phyloP scores from a whole-genome alignment of 2,797 vertebrate genomes.

The Micropoecilia bifurca region DNA sequence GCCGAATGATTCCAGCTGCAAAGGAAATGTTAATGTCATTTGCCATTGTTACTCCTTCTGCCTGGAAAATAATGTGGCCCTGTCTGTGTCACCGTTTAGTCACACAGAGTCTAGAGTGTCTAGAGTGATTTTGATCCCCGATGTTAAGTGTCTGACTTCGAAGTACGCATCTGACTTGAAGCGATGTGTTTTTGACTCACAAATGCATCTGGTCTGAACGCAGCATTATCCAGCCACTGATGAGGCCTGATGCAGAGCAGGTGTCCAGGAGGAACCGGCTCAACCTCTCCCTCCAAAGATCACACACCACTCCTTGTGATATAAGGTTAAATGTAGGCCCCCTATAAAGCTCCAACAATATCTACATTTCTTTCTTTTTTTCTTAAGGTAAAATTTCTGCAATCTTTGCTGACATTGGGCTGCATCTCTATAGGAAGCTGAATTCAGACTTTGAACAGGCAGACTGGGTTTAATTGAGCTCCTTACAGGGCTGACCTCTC shows the following conservation, averaged over 20 bases:
- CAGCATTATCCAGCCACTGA: not conserved
- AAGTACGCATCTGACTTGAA: too few relatives aligned
- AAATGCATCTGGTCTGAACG: too few relatives aligned
- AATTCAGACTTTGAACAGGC: slow-evolving; percentile 2
- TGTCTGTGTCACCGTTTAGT: too few relatives aligned
- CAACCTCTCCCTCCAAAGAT: not conserved
- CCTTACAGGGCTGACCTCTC: not conserved
- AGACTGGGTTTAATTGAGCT: not conserved
- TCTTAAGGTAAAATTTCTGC: not conserved
- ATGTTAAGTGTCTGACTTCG: too few relatives aligned
- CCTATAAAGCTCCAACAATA: not conserved
- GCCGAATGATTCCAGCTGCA: too few relatives aligned
- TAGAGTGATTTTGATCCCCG: too few relatives aligned
- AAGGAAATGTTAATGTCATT: too few relatives aligned
- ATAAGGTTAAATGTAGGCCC: not conserved
- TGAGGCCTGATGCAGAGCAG: not conserved
- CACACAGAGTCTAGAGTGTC: too few relatives aligned
- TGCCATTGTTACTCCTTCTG: too few relatives aligned
- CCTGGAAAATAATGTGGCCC: too few relatives aligned
- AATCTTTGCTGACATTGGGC: slow-evolving; percentile 10
- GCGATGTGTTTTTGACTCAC: too few relatives aligned
- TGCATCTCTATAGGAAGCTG: not conserved
- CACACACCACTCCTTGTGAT: not conserved
- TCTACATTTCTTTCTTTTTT: not conserved
- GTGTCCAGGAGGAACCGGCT: not conserved